Conservation (phyloP, 2,113 vertebrate genomes). For the Phaethon lepturus region DNA sequence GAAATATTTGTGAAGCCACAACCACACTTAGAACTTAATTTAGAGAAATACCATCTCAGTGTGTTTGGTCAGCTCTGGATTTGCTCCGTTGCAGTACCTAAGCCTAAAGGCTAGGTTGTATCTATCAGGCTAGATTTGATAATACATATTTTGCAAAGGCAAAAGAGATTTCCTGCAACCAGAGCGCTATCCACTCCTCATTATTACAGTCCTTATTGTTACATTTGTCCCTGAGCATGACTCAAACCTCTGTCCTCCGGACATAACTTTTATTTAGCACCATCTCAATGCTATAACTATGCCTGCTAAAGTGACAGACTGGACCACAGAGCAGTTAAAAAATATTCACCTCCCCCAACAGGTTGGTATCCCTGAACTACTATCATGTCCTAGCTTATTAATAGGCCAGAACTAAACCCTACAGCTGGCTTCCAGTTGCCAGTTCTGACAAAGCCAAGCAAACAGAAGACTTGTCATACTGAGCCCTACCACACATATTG, state of each 20-base stretch:
- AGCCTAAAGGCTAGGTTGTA: not conserved
- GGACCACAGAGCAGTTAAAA: not conserved
- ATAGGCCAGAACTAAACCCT: not conserved
- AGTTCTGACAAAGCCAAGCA: not conserved
- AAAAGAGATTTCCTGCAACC: not conserved
- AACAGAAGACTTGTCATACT: not conserved
- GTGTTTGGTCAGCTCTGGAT: not conserved
- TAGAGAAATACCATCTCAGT: not conserved
- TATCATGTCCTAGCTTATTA: not conserved
- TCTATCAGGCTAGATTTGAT: not conserved
- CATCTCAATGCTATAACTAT: not conserved
- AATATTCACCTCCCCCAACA: not conserved
- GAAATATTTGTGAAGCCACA: not conserved
- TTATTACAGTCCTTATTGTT: not conserved
- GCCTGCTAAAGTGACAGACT: not conserved
- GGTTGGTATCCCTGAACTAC: not conserved
- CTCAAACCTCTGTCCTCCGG: not conserved
- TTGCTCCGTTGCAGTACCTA: not conserved
- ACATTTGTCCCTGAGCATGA: not conserved
- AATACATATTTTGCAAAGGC: not conserved
- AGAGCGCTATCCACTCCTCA: not conserved
- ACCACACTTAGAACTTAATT: not conserved
- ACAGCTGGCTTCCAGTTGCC: not conserved
- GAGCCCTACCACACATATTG: not conserved
- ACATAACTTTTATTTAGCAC: not conserved